Evolutionary conservation across 2,888 invertebrate species (phyloP), one percentile per base, ranked within the genome.

Genomic region (Stramonita haemastoma): DNA sequence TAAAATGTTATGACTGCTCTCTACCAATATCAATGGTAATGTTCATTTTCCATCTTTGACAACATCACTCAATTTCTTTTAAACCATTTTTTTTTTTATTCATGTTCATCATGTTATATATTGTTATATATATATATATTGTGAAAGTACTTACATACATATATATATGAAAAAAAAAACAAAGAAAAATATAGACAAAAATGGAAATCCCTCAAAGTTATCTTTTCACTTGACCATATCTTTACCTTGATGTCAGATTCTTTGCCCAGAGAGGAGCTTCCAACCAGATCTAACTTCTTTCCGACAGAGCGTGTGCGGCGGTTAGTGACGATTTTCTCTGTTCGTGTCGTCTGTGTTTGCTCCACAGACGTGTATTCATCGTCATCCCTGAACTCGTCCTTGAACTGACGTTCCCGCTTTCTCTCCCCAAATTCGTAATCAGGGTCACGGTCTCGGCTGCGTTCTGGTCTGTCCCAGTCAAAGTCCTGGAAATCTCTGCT

Each of bases 291-390:
- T 90, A 95, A 90, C 89, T 94, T 94, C 88, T 94, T 94, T n/a
- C 91, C 92, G 29, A 91, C 90, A 66, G 92, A 91, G 29, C 92
- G 89, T 66, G 92, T 90, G 56, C 94, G 90, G 36, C 93, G 92
- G 87, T 93, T 93, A 29, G 93, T 93, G 32, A 95, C 94, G 46
- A 95, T 94, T 92, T 95, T 95, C 85, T 95, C 95, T 90, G 95
- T 95, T 87, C 92, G 93, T 70, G 94, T 95, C 0, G 95, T 95
- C 29, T 94, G 94, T 81, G 95, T 95, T 87, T 94, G 92, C 86
- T 95, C 95, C n/a, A 95, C 94, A 19, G 94, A 94, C n/a, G 94
- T 95, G 90, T 92, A 94, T 89, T 94, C 94, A 60, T 93, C 87
- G 87, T 92, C 91, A 89, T 91, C 90, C 56, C 87, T 89, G 89